Percentiles rank a stretch among this genome's conserved stretches.
Conservation (phyloP, 2,888 invertebrate species). For the Mesorhabditis belari region DNA sequence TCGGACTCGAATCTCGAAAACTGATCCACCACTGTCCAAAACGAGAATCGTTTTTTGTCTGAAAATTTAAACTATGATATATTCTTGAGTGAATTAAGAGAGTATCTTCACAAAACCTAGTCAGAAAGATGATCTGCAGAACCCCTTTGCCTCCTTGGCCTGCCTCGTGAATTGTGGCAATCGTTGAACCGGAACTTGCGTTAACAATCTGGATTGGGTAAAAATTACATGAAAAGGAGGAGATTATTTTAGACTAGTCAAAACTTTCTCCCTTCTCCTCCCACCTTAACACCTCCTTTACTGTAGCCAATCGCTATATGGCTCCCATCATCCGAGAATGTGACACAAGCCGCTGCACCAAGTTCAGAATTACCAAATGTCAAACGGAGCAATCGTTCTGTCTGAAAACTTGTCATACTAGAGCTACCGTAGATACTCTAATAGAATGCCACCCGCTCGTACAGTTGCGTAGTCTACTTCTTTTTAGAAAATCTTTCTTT, state of each 20-base stretch:
- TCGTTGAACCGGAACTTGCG: slow-evolving; percentile 12
- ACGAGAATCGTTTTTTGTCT: slow-evolving; percentile 16
- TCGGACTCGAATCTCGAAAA: slow-evolving; percentile 31
- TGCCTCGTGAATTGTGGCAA: slow-evolving; percentile 60
- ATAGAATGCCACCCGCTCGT: too few relatives aligned
- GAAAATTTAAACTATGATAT: too few relatives aligned
- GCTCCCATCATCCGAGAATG: slow-evolving; percentile 26
- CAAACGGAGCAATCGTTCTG: slow-evolving; percentile 11
- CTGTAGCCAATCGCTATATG: slow-evolving; percentile 24
- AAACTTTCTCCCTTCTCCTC: too few relatives aligned
- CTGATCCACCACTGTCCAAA: slow-evolving; percentile 39
- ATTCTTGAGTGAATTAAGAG: slow-evolving; percentile 63
- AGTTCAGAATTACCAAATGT: slow-evolving; percentile 22
- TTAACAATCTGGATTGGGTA: slow-evolving; percentile 11
- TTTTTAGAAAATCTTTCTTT: too few relatives aligned
- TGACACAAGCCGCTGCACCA: slow-evolving; percentile 25
- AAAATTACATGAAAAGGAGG: too few relatives aligned
- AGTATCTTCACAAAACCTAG: slow-evolving; percentile 67
- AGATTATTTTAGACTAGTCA: too few relatives aligned
- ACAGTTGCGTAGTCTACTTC: too few relatives aligned
- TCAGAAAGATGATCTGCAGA: slow-evolving; percentile 70
- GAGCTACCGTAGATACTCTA: too few relatives aligned
- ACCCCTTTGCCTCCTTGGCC: slow-evolving; percentile 78
- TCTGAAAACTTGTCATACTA: neutral
- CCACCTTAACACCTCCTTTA: slow-evolving; percentile 26